Evolutionary conservation across 2,113 vertebrate genomes (phyloP), one percentile per base, ranked within the genome.

Genomic region (Xiphophorus hellerii): DNA sequence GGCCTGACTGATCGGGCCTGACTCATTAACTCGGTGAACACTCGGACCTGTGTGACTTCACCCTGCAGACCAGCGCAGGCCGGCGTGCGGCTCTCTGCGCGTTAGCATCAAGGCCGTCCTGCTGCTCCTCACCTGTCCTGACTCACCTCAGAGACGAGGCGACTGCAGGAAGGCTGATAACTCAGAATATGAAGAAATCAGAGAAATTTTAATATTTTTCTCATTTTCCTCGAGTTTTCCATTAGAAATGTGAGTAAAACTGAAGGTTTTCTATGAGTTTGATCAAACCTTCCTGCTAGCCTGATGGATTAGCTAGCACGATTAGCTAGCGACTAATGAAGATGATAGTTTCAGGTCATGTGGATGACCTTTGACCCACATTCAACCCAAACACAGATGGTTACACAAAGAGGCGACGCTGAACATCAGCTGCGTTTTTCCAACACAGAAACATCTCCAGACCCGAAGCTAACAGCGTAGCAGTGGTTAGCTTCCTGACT

Each of bases 21-120:
- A 84, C 82, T 87, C 82, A 79, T 79, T 76, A 79, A 66, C 82
- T 87, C 8, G 73, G 78, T 69, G 14, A 30, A 77, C n/a, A 62
- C 77, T 63, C 17, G 3, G 74, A 70, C 69, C 27, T 63, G 62
- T n/a, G 39, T 51, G 76, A 69, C 79, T 74, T 83, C 74, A 70
- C 77, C 74, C 27, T 0, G 17, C 5, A 80, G 77, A 71, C 71
- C 42, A 76, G 68, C 17, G 74, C 75, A 3, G 73, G 35, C 44
- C 29, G 33, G 28, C 22, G n/a, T 28, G 58, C 44, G 61, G 62
- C 82, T 84, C 79, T 44, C 31, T 13, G 13, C 64, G 17, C 3
- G 85, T 81, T 75, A 70, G 13, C 72, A 1, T 78, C 72, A 78
- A 69, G 68, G 27, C 75, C 37, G 0, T 17, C 81, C 84, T 70